These are phyloP conservation scores for Ceratitis capitata DNA, from an alignment of 1,140 invertebrate genomes.

Conservation along the genomic window DNA sequence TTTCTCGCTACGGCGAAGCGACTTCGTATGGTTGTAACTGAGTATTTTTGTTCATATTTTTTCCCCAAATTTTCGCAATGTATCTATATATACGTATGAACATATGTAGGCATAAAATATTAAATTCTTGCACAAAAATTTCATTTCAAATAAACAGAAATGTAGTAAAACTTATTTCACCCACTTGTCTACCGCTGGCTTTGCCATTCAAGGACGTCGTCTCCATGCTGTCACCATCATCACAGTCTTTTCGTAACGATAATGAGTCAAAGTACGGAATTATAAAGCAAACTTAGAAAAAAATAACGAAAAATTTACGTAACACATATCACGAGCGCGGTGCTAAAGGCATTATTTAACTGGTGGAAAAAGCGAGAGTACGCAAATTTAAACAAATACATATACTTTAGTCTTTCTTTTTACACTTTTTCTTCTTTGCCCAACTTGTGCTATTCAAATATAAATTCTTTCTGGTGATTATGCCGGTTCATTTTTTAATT, in stretches of 20 bases:
- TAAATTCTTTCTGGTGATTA: background rate
- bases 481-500: background rate
- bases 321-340: background rate
- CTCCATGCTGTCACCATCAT: background rate
- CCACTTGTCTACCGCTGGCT: background rate
- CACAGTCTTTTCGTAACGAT: too few relatives aligned
- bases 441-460: background rate
- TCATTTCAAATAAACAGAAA: background rate
- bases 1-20: background rate
- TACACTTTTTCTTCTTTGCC: background rate
- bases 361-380: background rate
- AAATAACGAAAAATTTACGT: too few relatives aligned
- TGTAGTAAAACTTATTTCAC: too few relatives aligned
- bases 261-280: conserved; percentile 5
- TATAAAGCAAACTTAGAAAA: background rate
- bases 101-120: background rate
- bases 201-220: background rate
- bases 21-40: background rate
- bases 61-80: too few relatives aligned
- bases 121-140: background rate
- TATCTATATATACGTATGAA: background rate
- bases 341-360: background rate
- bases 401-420: background rate
- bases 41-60: too few relatives aligned
- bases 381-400: background rate